These are phyloP conservation scores for Apodemus sylvaticus DNA, from an alignment of 2,113 vertebrate species.

Conservation along the genomic window DNA sequence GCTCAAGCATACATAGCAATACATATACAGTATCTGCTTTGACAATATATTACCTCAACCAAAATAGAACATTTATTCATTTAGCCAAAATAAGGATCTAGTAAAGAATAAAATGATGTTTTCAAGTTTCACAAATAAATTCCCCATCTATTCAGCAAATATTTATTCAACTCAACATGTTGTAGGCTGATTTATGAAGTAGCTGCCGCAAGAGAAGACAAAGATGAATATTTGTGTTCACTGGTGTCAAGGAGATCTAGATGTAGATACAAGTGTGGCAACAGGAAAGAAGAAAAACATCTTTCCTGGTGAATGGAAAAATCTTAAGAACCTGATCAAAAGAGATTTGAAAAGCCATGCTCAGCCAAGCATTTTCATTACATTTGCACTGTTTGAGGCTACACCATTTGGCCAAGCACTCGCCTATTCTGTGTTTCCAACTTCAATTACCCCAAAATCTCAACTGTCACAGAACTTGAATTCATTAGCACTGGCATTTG, in stretches of 20 bases:
- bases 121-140: conserved; percentile 53
- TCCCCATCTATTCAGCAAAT: conserved; percentile 35
- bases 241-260: not conserved
- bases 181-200: not conserved
- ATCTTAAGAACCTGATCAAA: conserved; percentile 2
- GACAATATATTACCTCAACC: not conserved
- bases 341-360: not conserved
- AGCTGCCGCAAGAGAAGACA: conserved; percentile 47
- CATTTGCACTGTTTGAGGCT: not conserved
- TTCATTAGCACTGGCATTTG: not conserved
- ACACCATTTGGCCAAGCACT: not conserved
- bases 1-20: conserved; percentile 9
- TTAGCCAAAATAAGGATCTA: conserved; percentile 11
- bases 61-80: not conserved
- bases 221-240: conserved; percentile 66
- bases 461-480: not conserved
- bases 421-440: not conserved
- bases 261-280: not conserved
- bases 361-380: not conserved
- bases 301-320: not conserved
- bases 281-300: not conserved
- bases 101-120: conserved; percentile 31
- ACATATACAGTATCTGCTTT: not conserved
- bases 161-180: conserved; percentile 3
- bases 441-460: not conserved